Evolutionary conservation across 1,140 invertebrate genomes (phyloP), one percentile per base, ranked within the genome.

Genomic region (Oscheius sp.): DNA sequence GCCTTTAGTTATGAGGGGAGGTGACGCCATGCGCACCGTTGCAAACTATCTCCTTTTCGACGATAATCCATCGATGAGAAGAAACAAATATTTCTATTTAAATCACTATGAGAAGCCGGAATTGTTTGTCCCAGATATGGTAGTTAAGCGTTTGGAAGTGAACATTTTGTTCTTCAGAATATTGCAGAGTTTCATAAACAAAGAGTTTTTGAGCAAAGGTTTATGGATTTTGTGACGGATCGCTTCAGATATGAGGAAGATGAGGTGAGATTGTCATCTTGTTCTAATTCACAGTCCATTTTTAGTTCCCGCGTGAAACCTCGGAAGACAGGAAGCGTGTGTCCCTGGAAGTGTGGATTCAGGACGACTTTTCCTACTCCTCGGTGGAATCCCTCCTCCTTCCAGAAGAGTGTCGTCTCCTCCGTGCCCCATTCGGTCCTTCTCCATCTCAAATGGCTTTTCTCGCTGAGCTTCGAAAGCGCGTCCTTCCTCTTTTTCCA

Each of bases 11-110:
- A 34, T 61, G 32, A 55, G 69, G 4, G 69, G 69, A 2, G 36
- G 59, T 29, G 69, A 71, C 34, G 69, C 69, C 3, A 38, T 36
- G 15, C 46, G 58, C 18, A 32, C 69, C 31, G 69, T 71, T 2
- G 69, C 58, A 13, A 64, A 42, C 31, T 71, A 71, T 20, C 42
- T 71, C 2, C 61, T 71, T 1, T 71, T 71, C 29, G 69, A 71
- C 52, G 46, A 65, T 23, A 71, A 64, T 20, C 69, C 69, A 35
- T 23, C 59, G 0, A 73, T 73, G 62, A 61, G 78, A 55, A 26
- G 79, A 35, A 80, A 80, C 45, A 78, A 70, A 34, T 65, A 77
- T 18, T 78, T 78, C 62, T 80, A 80, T 36, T 29, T 58, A 38
- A 67, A 82, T 45, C 42, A 71, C 38, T 82, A 77, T 68, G 49